A percentile compares a stretch with the other conserved stretches of the same genome.
These are phyloP conservation scores for Andrena flavipes DNA, from an alignment of 2,888 invertebrate genomes.

Conservation along the genomic window DNA sequence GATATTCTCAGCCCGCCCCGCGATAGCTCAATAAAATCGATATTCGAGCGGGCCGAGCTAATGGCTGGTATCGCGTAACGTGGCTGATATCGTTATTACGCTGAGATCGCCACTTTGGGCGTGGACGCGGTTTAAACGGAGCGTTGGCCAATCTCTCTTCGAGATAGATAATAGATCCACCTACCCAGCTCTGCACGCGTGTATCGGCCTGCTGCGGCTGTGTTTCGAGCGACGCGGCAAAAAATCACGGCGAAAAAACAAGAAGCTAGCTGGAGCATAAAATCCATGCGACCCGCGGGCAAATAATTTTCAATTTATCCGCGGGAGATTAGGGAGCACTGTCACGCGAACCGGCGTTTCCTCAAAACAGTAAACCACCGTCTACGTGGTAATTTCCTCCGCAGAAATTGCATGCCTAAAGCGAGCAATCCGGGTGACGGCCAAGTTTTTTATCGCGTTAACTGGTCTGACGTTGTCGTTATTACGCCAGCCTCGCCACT, in stretches of 20 bases:
- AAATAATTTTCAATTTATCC: conserved; percentile 58
- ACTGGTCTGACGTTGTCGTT: conserved; percentile 40
- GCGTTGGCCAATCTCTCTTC: conserved; percentile 15
- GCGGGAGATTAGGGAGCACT: conserved; percentile 26
- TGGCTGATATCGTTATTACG: conserved; percentile 71
- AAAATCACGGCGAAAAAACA: neutral
- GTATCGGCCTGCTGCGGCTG: neutral
- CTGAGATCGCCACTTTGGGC: conserved; percentile 68
- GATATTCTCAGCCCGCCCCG: conserved; percentile 48
- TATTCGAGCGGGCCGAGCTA: conserved; percentile 61
- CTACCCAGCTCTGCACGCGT: neutral
- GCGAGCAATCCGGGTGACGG: conserved; percentile 47
- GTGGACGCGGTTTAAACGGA: conserved; percentile 59
- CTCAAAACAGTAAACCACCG: conserved; percentile 51
- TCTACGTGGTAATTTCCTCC: conserved; percentile 48
- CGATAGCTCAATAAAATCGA: conserved; percentile 67
- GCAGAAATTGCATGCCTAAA: conserved; percentile 58
- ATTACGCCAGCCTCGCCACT: conserved; percentile 22
- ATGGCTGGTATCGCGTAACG: conserved; percentile 71
- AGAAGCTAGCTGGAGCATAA: neutral
- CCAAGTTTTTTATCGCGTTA: conserved; percentile 53
- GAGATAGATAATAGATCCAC: neutral
- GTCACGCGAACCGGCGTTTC: conserved; percentile 47
- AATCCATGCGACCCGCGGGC: neutral
- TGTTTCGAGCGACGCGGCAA: neutral